Percentiles rank a stretch among this genome's conserved stretches.
Conservation (phyloP, 92 coral and sea anemone genomes). For the Parazoanthus darwini region DNA sequence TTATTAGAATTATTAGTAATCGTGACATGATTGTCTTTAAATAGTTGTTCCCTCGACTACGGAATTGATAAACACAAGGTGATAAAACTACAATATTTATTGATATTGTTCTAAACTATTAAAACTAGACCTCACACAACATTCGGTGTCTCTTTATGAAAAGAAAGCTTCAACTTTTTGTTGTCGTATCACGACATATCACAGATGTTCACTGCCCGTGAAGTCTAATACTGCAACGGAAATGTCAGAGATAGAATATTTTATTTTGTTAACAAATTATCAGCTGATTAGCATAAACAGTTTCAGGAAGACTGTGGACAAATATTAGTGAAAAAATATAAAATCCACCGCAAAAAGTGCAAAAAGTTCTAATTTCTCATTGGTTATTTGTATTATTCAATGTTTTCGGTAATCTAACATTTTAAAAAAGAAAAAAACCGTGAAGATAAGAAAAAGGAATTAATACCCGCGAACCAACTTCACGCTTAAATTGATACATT, state of each 20-base stretch:
- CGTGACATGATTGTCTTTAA: too few relatives aligned
- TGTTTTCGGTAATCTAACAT: neutral
- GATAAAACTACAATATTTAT: neutral
- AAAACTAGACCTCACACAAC: neutral
- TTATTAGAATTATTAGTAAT: too few relatives aligned
- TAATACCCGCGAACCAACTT: neutral
- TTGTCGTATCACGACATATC: neutral
- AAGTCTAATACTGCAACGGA: neutral
- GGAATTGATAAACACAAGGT: neutral
- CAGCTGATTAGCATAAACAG: neutral
- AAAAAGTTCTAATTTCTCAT: neutral
- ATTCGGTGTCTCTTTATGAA: neutral
- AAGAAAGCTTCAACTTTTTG: neutral
- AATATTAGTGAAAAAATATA: too few relatives aligned
- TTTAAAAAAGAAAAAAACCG: too few relatives aligned
- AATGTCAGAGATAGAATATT: neutral
- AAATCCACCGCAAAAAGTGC: neutral
- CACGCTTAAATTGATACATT: neutral
- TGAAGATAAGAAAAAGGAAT: neutral
- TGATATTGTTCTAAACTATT: neutral
- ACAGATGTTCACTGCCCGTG: neutral
- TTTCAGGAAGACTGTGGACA: neutral
- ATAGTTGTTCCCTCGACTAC: neutral
- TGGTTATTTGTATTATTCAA: too few relatives aligned
- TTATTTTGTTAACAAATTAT: neutral